Base-by-base conservation (phyloP, 2,797 vertebrate genomes). In the Sebastiscus albofasciatus region DNA sequence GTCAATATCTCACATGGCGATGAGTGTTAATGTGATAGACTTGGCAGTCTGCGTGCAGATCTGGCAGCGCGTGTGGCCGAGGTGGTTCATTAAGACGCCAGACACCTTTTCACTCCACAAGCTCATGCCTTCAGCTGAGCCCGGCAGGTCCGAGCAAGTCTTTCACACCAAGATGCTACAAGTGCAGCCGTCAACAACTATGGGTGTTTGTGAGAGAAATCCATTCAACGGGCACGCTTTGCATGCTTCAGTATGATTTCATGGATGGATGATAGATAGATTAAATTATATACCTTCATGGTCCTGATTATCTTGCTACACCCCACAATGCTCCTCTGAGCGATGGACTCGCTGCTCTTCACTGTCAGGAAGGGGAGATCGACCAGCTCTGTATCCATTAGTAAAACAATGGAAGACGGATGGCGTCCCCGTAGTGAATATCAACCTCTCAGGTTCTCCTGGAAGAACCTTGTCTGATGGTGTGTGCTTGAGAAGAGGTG, bases 61-160 rank as follows among this genome's bases (percentile, higher is more conserved):
- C 67, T 79, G 88, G 81, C 86, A 42, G 71, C 16, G 31, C 16
- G 66, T 73, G 74, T 64, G 39, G 81, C 81, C 20, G 60, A 61
- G 68, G 65, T 36, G 78, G 54, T 76, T 88, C 86, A 80, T 89
- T 87, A 87, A 85, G 69, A 77, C 49, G 5, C 64, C 65, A 83
- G 86, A 83, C 82, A 84, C 84, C 81, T 82, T 83, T 64, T 55
- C 82, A 81, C 77, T 90, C 80, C 60, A 52, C 73, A 71, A 13
- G 46, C 66, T 80, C 77, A 22, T 34, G 81, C 74, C 85, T 82
- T 89, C 80, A 84, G 88, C 88, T 79, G 82, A 87, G 85, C 72
- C 72, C 62, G 33, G 84, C 93, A 88, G 83, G 93, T 90, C 75
- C 2, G 2, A 82, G 81, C 90, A 91, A 77, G 90, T 73, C 84